These are phyloP conservation scores for Drosophila nigritarsus DNA, from an alignment of 2,888 invertebrate genomes.

Conservation along the genomic window DNA sequence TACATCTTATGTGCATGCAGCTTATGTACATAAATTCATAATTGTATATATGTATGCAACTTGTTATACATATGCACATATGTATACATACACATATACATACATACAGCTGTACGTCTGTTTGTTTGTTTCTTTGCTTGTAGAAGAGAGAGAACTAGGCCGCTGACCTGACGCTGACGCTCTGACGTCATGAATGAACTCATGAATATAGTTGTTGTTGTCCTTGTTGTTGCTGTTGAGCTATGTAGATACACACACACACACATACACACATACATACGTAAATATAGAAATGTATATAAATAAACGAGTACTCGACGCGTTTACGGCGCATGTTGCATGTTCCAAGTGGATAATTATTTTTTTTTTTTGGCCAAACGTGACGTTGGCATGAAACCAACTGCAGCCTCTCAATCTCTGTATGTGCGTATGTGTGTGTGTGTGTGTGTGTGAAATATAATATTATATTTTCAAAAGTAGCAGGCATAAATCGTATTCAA, in stretches of 20 bases:
- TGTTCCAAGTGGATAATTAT: slow-evolving; percentile 50
- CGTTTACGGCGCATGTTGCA: slow-evolving; percentile 59
- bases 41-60: slow-evolving; percentile 29
- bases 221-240: slow-evolving; percentile 34
- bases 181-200: slow-evolving; percentile 85
- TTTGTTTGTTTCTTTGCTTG: slow-evolving; percentile 6
- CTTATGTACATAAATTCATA: slow-evolving; percentile 15
- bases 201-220: slow-evolving; percentile 65
- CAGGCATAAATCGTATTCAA: slow-evolving; percentile 12
- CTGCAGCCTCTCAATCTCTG: slow-evolving; percentile 24
- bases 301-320: slow-evolving; percentile 53
- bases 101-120: slow-evolving; percentile 11
- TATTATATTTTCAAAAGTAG: slow-evolving; percentile 32
- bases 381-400: slow-evolving; percentile 46
- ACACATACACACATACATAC: neutral
- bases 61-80: slow-evolving; percentile 45
- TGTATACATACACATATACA: neutral
- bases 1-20: slow-evolving; percentile 21
- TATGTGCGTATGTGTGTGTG: slow-evolving; percentile 1
- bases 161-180: slow-evolving; percentile 83
- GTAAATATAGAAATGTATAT: slow-evolving; percentile 32
- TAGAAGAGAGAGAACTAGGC: slow-evolving; percentile 80
- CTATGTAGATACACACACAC: slow-evolving; percentile 27
- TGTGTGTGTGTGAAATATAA: slow-evolving; percentile 31
- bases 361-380: slow-evolving; percentile 40